A percentile compares a stretch with the other conserved stretches of the same genome.
Conservation (phyloP, 2,888 invertebrate genomes). For the Ectemnius lituratus region DNA sequence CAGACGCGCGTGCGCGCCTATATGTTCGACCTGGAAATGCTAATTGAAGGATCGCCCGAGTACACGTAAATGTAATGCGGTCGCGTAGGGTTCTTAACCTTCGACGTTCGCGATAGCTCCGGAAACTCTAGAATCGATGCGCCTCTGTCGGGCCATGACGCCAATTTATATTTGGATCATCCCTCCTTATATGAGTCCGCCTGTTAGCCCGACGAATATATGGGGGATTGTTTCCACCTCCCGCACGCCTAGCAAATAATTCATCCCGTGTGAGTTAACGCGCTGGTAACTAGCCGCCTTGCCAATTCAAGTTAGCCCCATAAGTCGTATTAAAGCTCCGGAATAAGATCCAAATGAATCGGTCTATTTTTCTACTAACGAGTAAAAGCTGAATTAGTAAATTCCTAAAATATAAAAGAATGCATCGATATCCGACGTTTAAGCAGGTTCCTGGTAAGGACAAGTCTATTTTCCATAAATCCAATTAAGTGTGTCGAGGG, state of each 20-base stretch:
- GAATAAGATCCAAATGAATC: neutral
- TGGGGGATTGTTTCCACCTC: conserved; percentile 6
- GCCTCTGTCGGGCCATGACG: neutral
- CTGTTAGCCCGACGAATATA: conserved; percentile 8
- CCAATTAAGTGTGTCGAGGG: conserved; percentile 34
- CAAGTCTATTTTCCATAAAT: conserved; percentile 43
- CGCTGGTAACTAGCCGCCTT: neutral
- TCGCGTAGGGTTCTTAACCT: conserved; percentile 41
- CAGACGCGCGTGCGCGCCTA: conserved; percentile 59
- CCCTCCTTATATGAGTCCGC: neutral
- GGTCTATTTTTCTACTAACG: neutral
- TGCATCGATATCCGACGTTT: too few species aligned
- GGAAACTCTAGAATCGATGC: conserved; percentile 16
- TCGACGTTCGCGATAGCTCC: conserved; percentile 14
- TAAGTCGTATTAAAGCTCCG: neutral
- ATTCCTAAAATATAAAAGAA: too few species aligned
- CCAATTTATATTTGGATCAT: conserved; percentile 15
- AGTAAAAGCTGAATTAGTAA: too few species aligned
- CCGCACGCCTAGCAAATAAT: neutral
- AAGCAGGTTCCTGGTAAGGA: neutral
- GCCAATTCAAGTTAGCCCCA: neutral
- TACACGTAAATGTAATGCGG: conserved; percentile 35
- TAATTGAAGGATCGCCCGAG: conserved; percentile 71
- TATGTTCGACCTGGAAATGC: conserved; percentile 72
- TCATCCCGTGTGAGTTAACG: neutral